Percentiles rank a stretch among this genome's conserved stretches.
phyloP scores from a whole-genome alignment of 2,888 invertebrate genomes.

The Trichopria drosophilae region DNA sequence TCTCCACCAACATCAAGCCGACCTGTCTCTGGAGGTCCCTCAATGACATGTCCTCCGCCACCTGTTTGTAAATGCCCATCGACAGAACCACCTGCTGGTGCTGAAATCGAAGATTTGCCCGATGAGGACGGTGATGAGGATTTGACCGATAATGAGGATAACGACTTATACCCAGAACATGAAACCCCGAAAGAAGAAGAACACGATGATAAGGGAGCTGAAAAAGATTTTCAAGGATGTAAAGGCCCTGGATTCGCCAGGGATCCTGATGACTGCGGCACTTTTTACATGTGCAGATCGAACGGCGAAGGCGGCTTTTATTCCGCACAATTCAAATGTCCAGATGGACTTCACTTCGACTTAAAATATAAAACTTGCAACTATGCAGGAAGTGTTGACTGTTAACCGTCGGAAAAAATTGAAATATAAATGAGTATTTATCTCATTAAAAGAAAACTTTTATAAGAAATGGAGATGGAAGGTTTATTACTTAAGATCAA shows the following conservation, averaged over 20 bases:
- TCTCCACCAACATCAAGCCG: background rate
- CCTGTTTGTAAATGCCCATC: too few species aligned
- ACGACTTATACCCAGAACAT: background rate
- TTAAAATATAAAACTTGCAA: slow-evolving; percentile 12
- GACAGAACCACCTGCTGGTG: background rate
- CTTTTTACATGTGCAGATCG: slow-evolving; percentile 30
- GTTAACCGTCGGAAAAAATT: too few species aligned
- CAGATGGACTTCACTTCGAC: slow-evolving; percentile 27
- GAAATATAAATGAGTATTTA: too few species aligned
- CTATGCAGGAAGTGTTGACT: slow-evolving; percentile 17
- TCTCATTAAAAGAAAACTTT: too few species aligned
- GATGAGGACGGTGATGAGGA: background rate
- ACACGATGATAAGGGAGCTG: background rate
- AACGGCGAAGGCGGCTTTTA: background rate
- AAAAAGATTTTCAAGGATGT: background rate
- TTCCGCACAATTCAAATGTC: slow-evolving; percentile 25
- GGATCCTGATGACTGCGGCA: slow-evolving; percentile 19
- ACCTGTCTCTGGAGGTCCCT: too few species aligned
- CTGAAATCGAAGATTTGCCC: background rate
- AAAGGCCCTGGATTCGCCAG: slow-evolving; percentile 23
- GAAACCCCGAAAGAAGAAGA: background rate
- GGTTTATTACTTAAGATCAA: too few species aligned
- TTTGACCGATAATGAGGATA: background rate
- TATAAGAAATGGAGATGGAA: too few species aligned
- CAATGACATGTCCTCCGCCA: too few species aligned